These are phyloP conservation scores for Coptodon bakossiorum DNA, from an alignment of 2,113 vertebrate genomes.

Conservation along the genomic window DNA sequence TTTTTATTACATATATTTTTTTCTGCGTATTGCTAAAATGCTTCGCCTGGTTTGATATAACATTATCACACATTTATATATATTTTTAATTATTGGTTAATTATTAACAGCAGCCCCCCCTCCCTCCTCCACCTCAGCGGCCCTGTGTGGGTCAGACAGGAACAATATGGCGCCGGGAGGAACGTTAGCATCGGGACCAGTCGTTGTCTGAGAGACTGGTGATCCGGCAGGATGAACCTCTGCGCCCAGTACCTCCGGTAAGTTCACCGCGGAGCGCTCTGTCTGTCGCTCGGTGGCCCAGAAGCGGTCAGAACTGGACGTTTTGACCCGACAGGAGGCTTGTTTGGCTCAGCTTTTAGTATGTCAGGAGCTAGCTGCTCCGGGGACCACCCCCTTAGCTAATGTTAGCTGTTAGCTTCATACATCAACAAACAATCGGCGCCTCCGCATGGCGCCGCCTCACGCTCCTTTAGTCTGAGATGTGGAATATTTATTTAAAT, in stretches of 20 bases:
- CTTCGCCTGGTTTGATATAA: neutral
- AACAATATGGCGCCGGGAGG: constrained; percentile 73
- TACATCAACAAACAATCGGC: constrained; percentile 33
- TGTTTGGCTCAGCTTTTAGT: constrained; percentile 26
- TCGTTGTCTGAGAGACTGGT: constrained; percentile 51
- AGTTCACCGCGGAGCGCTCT: neutral
- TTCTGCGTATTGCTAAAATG: neutral
- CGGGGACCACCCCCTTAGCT: constrained; percentile 19
- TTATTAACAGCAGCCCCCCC: neutral
- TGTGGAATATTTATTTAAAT: fast-evolving
- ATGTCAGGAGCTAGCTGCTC: constrained; percentile 21
- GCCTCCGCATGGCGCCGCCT: neutral
- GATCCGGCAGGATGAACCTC: constrained; percentile 73
- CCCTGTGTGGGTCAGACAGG: constrained; percentile 43
- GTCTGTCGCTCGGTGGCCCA: neutral
- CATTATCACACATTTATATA: neutral
- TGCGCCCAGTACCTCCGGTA: constrained; percentile 72
- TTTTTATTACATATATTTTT: neutral
- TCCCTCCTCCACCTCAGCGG: neutral
- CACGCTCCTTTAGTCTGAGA: neutral
- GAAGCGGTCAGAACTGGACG: fast-evolving
- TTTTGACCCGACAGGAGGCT: neutral
- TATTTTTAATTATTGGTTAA: neutral
- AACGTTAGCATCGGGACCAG: constrained; percentile 56
- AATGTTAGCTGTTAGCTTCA: neutral